A percentile compares a stretch with the other conserved stretches of the same genome.
These are phyloP conservation scores for Zenarchopterus dispar DNA, from an alignment of 2,797 vertebrate species.

Conservation along the genomic window DNA sequence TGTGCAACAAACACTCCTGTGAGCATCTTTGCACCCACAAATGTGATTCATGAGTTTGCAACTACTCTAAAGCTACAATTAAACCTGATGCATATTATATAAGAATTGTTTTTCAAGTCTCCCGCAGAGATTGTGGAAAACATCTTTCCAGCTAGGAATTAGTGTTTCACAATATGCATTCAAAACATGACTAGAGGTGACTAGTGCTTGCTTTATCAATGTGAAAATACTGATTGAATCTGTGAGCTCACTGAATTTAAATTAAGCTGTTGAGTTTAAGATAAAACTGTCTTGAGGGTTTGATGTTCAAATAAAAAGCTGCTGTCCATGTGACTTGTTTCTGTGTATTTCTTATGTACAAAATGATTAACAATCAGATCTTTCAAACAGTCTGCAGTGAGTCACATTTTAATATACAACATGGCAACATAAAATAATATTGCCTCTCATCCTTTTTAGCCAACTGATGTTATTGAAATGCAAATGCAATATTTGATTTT, in stretches of 20 bases:
- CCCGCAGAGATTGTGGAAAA: neutral
- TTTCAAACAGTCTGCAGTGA: no score
- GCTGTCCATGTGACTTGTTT: neutral
- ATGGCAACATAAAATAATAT: no score
- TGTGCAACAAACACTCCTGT: slow-evolving; percentile 32
- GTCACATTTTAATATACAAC: no score
- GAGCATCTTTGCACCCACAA: slow-evolving; percentile 27
- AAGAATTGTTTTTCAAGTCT: neutral
- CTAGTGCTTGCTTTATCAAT: neutral
- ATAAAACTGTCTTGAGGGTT: neutral
- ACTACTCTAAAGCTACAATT: slow-evolving; percentile 3
- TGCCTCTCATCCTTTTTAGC: no score
- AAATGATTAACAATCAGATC: no score
- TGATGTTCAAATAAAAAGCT: neutral
- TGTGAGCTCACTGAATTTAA: neutral
- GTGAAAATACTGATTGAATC: neutral
- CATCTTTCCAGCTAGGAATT: neutral
- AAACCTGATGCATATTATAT: slow-evolving; percentile 14
- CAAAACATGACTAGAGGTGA: neutral
- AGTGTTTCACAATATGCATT: neutral
- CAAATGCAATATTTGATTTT: no score
- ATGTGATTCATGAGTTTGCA: slow-evolving; percentile 44
- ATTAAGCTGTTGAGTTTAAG: slow-evolving; percentile 1
- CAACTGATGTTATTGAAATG: no score
- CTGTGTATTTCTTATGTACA: neutral